phyloP scores from a whole-genome alignment of 2,113 vertebrate species.

The Python bivittatus region DNA sequence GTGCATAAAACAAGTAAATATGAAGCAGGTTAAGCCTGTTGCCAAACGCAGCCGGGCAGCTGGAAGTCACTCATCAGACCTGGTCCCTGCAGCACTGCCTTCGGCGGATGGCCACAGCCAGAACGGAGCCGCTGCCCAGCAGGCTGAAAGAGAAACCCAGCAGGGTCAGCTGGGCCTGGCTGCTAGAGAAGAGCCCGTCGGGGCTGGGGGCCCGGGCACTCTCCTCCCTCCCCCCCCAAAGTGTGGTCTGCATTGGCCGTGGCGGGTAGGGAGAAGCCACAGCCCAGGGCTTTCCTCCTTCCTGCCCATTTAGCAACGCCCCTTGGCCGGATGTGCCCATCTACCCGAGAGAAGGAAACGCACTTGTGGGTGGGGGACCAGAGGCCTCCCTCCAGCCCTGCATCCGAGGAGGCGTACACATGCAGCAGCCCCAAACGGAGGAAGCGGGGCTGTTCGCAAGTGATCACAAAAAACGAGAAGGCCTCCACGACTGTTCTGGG shows the following conservation, averaged over 20 bases:
- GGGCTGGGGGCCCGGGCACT: too few relatives aligned
- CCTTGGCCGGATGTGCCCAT: too few relatives aligned
- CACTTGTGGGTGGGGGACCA: too few relatives aligned
- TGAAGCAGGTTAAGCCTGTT: neutral
- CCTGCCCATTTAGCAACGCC: neutral
- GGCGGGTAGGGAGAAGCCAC: neutral
- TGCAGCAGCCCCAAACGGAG: too few relatives aligned
- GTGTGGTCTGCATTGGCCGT: neutral
- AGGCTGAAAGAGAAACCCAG: conserved; percentile 47
- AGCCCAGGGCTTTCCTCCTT: neutral
- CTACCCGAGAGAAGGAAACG: neutral
- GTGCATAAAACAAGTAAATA: neutral
- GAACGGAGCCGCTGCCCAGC: conserved; percentile 49
- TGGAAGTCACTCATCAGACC: neutral
- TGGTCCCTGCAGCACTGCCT: conserved; percentile 40
- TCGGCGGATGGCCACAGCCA: neutral
- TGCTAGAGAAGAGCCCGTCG: neutral
- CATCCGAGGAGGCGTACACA: neutral
- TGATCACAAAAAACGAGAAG: too few relatives aligned
- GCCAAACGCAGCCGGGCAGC: neutral
- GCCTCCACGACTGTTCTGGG: too few relatives aligned
- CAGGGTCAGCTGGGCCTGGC: neutral
- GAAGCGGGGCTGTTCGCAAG: too few relatives aligned
- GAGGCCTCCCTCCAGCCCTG: neutral
- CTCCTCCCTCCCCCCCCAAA: neutral